Conservation (phyloP, 2,888 invertebrate species). For the Apocheima hispidaria region DNA sequence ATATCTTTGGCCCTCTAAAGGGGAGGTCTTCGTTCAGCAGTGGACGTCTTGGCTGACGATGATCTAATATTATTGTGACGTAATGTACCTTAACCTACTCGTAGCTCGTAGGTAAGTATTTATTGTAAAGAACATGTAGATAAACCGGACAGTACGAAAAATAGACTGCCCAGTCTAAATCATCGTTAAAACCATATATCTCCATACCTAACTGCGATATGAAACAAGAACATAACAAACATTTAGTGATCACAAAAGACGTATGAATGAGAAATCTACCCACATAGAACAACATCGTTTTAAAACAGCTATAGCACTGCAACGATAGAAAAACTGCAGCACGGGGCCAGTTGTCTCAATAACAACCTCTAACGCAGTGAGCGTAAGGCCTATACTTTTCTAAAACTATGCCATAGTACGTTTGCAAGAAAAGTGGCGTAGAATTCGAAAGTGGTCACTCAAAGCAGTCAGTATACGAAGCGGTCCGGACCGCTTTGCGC, state of each 20-base stretch:
- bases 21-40: too few relatives aligned
- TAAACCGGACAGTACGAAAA: too few relatives aligned
- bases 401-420: not conserved
- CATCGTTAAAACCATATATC: not conserved
- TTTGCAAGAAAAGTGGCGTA: constrained; percentile 31
- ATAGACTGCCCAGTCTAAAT: not conserved
- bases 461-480: constrained; percentile 22
- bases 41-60: too few relatives aligned
- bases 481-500: constrained; percentile 33
- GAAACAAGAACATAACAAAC: not conserved
- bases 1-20: too few relatives aligned
- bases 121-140: too few relatives aligned
- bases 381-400: constrained; percentile 27
- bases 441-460: constrained; percentile 42
- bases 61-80: too few relatives aligned
- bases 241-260: not conserved
- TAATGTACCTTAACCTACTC: too few relatives aligned
- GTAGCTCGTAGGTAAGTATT: too few relatives aligned
- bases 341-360: constrained; percentile 2
- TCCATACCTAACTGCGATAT: not conserved
- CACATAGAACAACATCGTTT: constrained; percentile 14
- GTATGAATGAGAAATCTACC: constrained; percentile 17
- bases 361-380: constrained; percentile 11
- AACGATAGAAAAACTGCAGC: constrained; percentile 1
- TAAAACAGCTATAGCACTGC: constrained; percentile 11